These are phyloP conservation scores for Drosophila repletoides DNA, from an alignment of 1,140 invertebrate species.

Conservation along the genomic window DNA sequence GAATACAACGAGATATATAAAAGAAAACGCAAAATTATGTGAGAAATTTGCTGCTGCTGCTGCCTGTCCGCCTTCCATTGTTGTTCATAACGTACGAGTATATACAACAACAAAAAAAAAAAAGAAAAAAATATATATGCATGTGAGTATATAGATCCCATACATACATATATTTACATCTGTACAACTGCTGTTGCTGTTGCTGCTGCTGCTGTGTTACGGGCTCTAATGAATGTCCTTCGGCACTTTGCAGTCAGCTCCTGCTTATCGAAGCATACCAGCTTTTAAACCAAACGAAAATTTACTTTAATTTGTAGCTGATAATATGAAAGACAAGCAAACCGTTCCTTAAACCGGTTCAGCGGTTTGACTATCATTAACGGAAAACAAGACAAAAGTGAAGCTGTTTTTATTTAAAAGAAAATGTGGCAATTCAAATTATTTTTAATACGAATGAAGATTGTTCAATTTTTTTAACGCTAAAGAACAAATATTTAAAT, in stretches of 20 bases:
- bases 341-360: too few species aligned
- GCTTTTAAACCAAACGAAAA: slow-evolving; percentile 6
- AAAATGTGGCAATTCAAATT: too few species aligned
- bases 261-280: slow-evolving; percentile 21
- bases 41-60: slow-evolving; percentile 46
- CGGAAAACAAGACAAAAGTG: not conserved
- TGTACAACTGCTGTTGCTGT: not conserved
- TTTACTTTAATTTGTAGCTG: not conserved
- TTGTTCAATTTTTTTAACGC: too few species aligned
- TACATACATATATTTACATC: not conserved
- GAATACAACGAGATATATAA: slow-evolving; percentile 24
- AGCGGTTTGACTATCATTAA: too few species aligned
- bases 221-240: slow-evolving; percentile 32
- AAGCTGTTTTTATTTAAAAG: too few species aligned
- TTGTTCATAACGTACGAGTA: slow-evolving; percentile 16
- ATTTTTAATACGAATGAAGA: too few species aligned
- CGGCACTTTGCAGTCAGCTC: slow-evolving; percentile 17
- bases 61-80: not conserved
- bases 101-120: not conserved
- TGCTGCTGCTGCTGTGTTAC: not conserved
- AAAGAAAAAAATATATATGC: not conserved
- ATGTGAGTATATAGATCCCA: slow-evolving; percentile 2
- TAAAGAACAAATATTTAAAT: too few species aligned
- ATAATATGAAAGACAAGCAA: not conserved
- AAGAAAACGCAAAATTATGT: slow-evolving; percentile 56